phyloP scores from a whole-genome alignment of 2,113 vertebrate species.

The Sisor rabdophorus region DNA sequence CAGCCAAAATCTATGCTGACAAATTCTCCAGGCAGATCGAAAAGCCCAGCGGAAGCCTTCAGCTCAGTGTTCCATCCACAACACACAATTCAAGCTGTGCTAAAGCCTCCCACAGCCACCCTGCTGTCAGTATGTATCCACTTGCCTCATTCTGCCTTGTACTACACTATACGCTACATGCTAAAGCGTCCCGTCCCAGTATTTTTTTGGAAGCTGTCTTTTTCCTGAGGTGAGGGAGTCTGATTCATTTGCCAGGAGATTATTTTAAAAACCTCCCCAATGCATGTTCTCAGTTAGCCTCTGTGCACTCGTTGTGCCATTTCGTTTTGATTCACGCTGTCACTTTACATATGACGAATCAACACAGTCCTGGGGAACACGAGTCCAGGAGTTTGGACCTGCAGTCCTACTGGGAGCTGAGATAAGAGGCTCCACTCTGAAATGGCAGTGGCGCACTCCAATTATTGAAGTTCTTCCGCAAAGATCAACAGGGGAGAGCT shows the following conservation, averaged over 20 bases:
- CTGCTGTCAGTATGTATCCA: slow-evolving; percentile 28
- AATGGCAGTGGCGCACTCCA: slow-evolving; percentile 40
- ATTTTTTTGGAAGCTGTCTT: background rate
- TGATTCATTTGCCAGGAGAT: slow-evolving; percentile 13
- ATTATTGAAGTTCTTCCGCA: slow-evolving; percentile 44
- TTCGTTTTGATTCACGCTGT: slow-evolving; percentile 32
- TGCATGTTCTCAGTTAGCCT: slow-evolving; percentile 19
- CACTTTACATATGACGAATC: slow-evolving; percentile 34
- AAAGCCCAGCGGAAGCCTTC: background rate
- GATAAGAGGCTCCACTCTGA: slow-evolving; percentile 13
- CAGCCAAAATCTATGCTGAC: slow-evolving; percentile 9
- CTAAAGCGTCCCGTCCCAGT: background rate
- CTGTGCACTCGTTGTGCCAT: slow-evolving; percentile 6
- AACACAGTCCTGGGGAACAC: slow-evolving; percentile 25
- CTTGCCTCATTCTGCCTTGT: slow-evolving; percentile 2
- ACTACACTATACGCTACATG: background rate
- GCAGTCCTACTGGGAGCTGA: slow-evolving; percentile 28
- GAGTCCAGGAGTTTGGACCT: slow-evolving; percentile 25
- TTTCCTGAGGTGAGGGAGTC: slow-evolving; percentile 2
- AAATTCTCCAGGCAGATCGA: slow-evolving; percentile 8
- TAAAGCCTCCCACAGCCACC: slow-evolving; percentile 33
- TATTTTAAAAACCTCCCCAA: slow-evolving; percentile 14
- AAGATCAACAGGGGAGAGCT: slow-evolving; percentile 37
- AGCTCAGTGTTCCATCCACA: background rate
- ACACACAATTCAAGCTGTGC: slow-evolving; percentile 4